These are phyloP conservation scores for Biston stratarius DNA, from an alignment of 2,888 invertebrate species.

Conservation along the genomic window DNA sequence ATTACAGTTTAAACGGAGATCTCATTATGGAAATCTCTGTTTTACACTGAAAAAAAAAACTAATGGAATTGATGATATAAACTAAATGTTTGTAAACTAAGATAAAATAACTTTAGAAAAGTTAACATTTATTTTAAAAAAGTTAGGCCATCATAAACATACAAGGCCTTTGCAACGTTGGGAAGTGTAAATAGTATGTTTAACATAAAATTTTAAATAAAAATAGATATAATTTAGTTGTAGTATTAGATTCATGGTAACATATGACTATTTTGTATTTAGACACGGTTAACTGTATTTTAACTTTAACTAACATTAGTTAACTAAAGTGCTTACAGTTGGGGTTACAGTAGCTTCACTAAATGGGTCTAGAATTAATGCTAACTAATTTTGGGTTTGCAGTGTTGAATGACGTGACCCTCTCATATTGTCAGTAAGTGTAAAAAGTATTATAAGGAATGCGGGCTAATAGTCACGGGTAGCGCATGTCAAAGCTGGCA, in stretches of 20 bases:
- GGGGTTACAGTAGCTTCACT: conserved; percentile 67
- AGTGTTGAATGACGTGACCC: conserved; percentile 84
- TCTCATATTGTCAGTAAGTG: conserved; percentile 77
- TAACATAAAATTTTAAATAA: not conserved
- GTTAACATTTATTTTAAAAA: too few relatives aligned
- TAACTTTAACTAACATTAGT: conserved; percentile 62
- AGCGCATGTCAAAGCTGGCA: conserved; percentile 81
- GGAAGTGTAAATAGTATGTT: conserved; percentile 1
- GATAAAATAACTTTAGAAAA: too few relatives aligned
- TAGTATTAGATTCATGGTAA: not conserved
- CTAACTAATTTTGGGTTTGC: conserved; percentile 84
- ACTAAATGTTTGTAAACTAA: too few relatives aligned
- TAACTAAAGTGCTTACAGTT: conserved; percentile 59
- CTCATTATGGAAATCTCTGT: too few relatives aligned
- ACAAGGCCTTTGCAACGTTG: not conserved
- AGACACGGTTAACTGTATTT: conserved; percentile 4
- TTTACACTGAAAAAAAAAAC: too few relatives aligned
- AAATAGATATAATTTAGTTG: not conserved
- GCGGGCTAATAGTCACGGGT: conserved; percentile 81
- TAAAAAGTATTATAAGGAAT: conserved; percentile 78
- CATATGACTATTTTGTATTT: not conserved
- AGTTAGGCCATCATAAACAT: not conserved
- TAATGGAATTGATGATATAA: too few relatives aligned
- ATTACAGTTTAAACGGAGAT: too few relatives aligned
- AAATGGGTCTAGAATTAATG: conserved; percentile 69